A percentile compares a stretch with the other conserved stretches of the same genome.
Conservation (phyloP, 2,113 vertebrate genomes). For the Panthera tigris region DNA sequence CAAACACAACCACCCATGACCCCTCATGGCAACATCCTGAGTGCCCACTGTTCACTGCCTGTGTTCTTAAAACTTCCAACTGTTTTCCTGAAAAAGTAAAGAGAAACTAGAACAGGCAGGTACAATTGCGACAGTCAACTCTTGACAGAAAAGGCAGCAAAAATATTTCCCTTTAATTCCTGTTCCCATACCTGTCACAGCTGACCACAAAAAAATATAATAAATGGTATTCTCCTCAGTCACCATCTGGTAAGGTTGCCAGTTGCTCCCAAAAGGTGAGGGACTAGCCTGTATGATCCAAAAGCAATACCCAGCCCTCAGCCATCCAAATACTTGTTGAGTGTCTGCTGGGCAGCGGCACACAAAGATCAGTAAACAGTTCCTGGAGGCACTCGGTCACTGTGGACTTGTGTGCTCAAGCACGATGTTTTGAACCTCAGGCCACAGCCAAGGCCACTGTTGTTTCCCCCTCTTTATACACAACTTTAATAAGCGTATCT, state of each 20-base stretch:
- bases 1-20: not conserved
- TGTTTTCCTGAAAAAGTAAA: not conserved
- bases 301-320: not conserved
- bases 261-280: not conserved
- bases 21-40: not conserved
- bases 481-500: not conserved
- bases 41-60: not conserved
- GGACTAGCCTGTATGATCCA: not conserved
- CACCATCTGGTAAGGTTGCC: not conserved
- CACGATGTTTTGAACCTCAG: not conserved
- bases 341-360: not conserved
- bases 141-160: not conserved
- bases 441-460: not conserved
- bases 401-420: rapidly evolving
- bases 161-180: not conserved
- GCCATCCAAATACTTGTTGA: not conserved
- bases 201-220: not conserved
- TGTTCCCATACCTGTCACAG: not conserved
- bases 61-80: not conserved
- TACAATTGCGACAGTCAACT: not conserved
- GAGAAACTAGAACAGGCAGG: not conserved
- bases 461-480: not conserved
- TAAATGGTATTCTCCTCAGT: not conserved
- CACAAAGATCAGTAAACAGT: not conserved
- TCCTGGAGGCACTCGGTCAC: not conserved